Evolutionary conservation across 2,113 vertebrate species (phyloP).

Genomic region (Melanotaenia duboulayi): DNA sequence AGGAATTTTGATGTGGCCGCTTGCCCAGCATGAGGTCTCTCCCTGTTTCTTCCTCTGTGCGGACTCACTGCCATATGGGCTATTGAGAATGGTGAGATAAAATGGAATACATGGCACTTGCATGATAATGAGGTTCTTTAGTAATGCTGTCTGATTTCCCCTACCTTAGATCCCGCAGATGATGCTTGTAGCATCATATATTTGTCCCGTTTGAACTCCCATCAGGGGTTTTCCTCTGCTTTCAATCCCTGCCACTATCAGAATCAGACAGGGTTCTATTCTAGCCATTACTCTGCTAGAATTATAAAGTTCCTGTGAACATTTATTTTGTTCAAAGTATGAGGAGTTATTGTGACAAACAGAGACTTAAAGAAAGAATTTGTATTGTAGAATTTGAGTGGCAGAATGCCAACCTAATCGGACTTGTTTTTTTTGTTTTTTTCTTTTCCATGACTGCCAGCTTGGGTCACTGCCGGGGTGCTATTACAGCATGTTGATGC

Average conservation of each 20-base stretch:
- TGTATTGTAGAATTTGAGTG: conserved; percentile 42
- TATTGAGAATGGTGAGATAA: conserved; percentile 75
- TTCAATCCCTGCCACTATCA: conserved; percentile 49
- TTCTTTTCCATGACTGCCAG: conserved; percentile 64
- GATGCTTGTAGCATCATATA: conserved; percentile 63
- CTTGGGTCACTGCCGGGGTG: conserved; percentile 66
- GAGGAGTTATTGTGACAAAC: conserved; percentile 40
- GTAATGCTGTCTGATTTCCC: conserved; percentile 73
- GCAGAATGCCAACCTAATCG: conserved; percentile 67
- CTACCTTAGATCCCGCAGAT: conserved; percentile 69
- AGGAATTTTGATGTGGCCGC: conserved; percentile 79
- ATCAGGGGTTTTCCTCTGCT: conserved; percentile 56
- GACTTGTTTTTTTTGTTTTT: conserved; percentile 55
- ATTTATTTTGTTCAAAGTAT: conserved; percentile 23
- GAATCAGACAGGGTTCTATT: conserved; percentile 41
- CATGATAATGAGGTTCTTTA: conserved; percentile 82
- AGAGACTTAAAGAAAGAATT: conserved; percentile 44
- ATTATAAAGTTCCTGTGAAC: conserved; percentile 17
- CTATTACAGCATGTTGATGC: conserved; percentile 65
- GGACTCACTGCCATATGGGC: conserved; percentile 77
- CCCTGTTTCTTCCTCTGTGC: conserved; percentile 70
- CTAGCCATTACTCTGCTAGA: conserved; percentile 34
- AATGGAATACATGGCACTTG: conserved; percentile 81
- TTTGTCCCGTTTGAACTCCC: conserved; percentile 72
- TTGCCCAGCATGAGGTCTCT: conserved; percentile 70